Base-by-base conservation (phyloP, 1,140 invertebrate genomes). In the Hycleus cichorii region DNA sequence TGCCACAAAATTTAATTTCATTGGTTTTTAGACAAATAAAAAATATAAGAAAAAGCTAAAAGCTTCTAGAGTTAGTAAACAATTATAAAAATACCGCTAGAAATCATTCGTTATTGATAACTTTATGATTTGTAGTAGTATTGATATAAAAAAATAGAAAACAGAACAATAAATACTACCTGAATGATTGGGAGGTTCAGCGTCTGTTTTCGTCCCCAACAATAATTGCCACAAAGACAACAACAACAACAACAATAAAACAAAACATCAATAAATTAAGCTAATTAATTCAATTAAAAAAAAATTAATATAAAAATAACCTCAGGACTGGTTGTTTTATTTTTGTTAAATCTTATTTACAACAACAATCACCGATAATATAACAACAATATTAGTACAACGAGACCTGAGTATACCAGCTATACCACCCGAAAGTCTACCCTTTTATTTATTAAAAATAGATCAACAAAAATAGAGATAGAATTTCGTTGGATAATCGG, bases 121-220 rank as follows among this genome's bases (percentile, higher is more conserved):
- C 7, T 32, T 5, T 4, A 32, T 32, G 32, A 4, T 32, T 32
- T 32, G 1, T 32, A 32, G 7, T 32, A 3, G 32, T 4, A 38
- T 54, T 32, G 18, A 12, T 54, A 39, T 11, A 26, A 11, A 26
- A 46, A 58, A 32, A 32, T 32, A 32, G 18, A 32, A 32, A 57
- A 63, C 55, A 40, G 11, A 59, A 59, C 60, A 66, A 67, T 45
- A 57, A 58, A 59, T 66, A 69, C 67, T 69, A 69, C 67, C 67
- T 69, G 67, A 60, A 52, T 60, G 64, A 61, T 67, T 66, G 51
- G 56, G 54, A 55, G 18, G 18, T 18, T 69, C 67, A 48, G 67
- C 56, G 42, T 69, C 67, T 65, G 62, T 57, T 32, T 32, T 32
- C 4, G 32, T 32, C 4, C 32, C 32, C 32, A 32, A 18, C 18